Conservation (phyloP, 2,888 invertebrate genomes). For the Folsomia candida region DNA sequence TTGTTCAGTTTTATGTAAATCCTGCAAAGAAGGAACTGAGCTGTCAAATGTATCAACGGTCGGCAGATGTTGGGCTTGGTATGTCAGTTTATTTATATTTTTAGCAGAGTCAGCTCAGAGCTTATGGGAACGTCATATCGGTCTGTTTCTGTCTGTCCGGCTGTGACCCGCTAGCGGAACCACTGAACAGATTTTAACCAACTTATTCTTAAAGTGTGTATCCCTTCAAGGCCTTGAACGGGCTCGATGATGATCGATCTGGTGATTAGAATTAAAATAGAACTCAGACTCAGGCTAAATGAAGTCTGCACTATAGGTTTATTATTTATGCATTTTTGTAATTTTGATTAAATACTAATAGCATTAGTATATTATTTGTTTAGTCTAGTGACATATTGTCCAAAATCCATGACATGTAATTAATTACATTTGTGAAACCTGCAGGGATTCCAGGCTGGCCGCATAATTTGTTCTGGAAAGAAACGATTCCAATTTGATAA, state of each 20-base stretch:
- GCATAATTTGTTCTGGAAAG: conserved; percentile 11
- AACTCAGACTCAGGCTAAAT: too few species aligned
- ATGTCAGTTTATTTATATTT: conserved; percentile 57
- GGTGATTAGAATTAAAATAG: too few species aligned
- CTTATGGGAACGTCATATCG: too few species aligned
- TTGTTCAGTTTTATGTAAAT: conserved; percentile 91
- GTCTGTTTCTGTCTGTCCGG: too few species aligned
- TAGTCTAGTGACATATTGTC: background rate
- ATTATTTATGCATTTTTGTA: background rate
- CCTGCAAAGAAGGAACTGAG: conserved; percentile 69
- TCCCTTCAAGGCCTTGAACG: too few species aligned
- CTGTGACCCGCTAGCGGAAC: too few species aligned
- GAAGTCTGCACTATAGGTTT: too few species aligned
- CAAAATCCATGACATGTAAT: conserved; percentile 8
- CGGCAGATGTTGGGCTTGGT: conserved; percentile 97
- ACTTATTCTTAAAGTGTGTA: too few species aligned
- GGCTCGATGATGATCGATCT: too few species aligned
- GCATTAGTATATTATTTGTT: background rate
- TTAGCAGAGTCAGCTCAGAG: too few species aligned
- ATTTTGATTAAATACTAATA: background rate
- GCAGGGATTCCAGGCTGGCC: conserved; percentile 16
- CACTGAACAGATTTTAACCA: too few species aligned
- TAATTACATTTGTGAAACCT: conserved; percentile 3
- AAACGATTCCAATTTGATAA: conserved; percentile 9
- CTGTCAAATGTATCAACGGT: conserved; percentile 90